Percentiles rank a stretch among this genome's conserved stretches.
Evolutionary conservation across 2,113 vertebrate genomes (phyloP).

Genomic region (Misgurnus mizolepis): DNA sequence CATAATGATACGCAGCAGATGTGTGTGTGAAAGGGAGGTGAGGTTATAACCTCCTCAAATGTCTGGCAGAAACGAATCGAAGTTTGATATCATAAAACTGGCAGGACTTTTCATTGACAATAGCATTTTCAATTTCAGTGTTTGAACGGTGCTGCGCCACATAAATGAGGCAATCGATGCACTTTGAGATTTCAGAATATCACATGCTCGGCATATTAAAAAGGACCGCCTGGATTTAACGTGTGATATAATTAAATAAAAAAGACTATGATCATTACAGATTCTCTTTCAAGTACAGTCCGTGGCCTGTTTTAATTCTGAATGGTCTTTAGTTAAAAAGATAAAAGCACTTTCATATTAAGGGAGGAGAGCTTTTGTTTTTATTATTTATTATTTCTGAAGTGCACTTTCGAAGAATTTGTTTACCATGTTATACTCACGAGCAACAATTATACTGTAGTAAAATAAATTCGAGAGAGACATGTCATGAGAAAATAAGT

Average conservation of each 20-base stretch:
- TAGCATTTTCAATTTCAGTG: constrained; percentile 7
- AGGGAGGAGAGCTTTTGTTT: constrained; percentile 36
- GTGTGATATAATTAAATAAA: background rate
- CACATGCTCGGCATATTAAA: constrained; percentile 28
- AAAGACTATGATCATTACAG: background rate
- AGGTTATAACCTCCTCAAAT: background rate
- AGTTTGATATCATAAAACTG: background rate
- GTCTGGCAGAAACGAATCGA: constrained; percentile 2
- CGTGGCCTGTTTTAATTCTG: constrained; percentile 37
- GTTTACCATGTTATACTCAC: constrained; percentile 41
- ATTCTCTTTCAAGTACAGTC: constrained; percentile 39
- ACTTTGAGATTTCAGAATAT: background rate
- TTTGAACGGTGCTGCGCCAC: constrained; percentile 8
- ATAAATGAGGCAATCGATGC: constrained; percentile 33
- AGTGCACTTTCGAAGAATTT: constrained; percentile 48
- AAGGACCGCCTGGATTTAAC: background rate
- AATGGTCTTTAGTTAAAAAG: constrained; percentile 30
- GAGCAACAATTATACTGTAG: constrained; percentile 3
- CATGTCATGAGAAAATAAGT: background rate
- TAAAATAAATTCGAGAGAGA: background rate
- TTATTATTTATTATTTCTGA: constrained; percentile 17
- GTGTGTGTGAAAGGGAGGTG: background rate
- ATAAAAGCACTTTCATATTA: constrained; percentile 47
- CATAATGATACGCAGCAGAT: background rate
- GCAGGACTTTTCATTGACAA: background rate